Percentiles rank a stretch among this genome's conserved stretches.
phyloP scores from a whole-genome alignment of 2,113 vertebrate genomes.

The Apodemus speciosus region DNA sequence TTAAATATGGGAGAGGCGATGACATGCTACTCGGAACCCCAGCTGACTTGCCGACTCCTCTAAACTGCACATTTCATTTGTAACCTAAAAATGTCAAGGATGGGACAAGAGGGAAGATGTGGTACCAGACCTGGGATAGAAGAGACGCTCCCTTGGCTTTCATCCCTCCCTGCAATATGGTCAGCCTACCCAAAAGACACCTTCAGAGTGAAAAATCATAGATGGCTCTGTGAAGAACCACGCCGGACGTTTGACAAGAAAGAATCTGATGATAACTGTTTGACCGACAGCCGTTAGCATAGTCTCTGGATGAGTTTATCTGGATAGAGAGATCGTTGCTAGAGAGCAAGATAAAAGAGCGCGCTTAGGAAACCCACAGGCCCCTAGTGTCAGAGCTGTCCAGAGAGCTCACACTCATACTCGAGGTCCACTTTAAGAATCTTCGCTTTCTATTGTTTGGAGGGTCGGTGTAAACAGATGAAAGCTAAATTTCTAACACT shows the following conservation, averaged over 20 bases:
- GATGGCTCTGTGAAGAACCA: constrained; percentile 41
- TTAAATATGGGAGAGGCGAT: constrained; percentile 43
- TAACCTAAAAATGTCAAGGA: constrained; percentile 7
- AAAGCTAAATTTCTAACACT: constrained; percentile 65
- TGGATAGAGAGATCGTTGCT: constrained; percentile 14
- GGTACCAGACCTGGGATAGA: neutral
- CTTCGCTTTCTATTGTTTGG: constrained; percentile 27
- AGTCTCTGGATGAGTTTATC: constrained; percentile 21
- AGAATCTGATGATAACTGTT: constrained; percentile 69
- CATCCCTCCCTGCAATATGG: neutral
- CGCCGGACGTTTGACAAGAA: constrained; percentile 14
- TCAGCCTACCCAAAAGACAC: neutral
- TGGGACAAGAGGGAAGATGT: neutral
- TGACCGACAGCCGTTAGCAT: constrained; percentile 69
- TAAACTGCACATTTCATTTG: constrained; percentile 38
- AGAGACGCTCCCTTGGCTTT: neutral
- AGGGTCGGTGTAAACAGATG: neutral
- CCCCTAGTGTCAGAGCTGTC: constrained; percentile 19
- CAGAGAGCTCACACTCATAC: constrained; percentile 56
- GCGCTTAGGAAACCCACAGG: constrained; percentile 1
- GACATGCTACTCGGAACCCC: constrained; percentile 21
- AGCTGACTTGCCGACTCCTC: constrained; percentile 50
- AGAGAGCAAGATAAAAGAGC: neutral
- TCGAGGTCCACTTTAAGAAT: constrained; percentile 30
- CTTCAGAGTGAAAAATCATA: constrained; percentile 54